Conservation (phyloP, 2,888 invertebrate species). For the Marasmarcha lunaedactyla region DNA sequence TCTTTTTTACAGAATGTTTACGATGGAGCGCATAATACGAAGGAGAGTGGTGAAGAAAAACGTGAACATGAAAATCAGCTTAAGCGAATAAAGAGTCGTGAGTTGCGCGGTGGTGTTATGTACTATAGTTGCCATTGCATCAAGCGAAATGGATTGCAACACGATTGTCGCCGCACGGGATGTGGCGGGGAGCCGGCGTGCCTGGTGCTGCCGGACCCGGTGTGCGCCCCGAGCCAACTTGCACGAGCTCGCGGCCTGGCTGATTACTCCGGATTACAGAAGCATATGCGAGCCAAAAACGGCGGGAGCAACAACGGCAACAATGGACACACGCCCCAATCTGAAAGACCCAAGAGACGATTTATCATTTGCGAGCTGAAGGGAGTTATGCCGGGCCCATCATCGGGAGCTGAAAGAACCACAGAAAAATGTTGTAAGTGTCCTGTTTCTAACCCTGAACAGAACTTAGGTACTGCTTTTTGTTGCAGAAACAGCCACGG, state of each 20-base stretch:
- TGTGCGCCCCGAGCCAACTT: conserved; percentile 65
- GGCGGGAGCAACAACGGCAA: conserved; percentile 14
- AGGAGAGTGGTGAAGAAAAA: conserved; percentile 50
- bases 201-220: conserved; percentile 61
- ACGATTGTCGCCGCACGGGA: conserved; percentile 66
- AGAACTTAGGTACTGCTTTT: conserved; percentile 2
- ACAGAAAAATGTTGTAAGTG: conserved; percentile 54
- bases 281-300: conserved; percentile 31
- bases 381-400: conserved; percentile 35
- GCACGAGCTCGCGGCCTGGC: conserved; percentile 56
- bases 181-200: conserved; percentile 67
- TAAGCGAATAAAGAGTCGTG: conserved; percentile 60
- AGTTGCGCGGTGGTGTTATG: conserved; percentile 66
- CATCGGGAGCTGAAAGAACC: conserved; percentile 20
- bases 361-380: conserved; percentile 62
- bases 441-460: conserved; percentile 18
- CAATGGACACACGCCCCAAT: conserved; percentile 19
- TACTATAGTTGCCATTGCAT: conserved; percentile 71
- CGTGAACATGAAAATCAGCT: conserved; percentile 53
- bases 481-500: conserved; percentile 7
- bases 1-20: conserved; percentile 25
- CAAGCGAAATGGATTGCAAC: conserved; percentile 71
- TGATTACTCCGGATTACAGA: conserved; percentile 39
- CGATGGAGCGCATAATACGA: conserved; percentile 28
- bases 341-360: conserved; percentile 33